phyloP scores from a whole-genome alignment of 2,888 invertebrate genomes.

The Mythimna albipuncta region DNA sequence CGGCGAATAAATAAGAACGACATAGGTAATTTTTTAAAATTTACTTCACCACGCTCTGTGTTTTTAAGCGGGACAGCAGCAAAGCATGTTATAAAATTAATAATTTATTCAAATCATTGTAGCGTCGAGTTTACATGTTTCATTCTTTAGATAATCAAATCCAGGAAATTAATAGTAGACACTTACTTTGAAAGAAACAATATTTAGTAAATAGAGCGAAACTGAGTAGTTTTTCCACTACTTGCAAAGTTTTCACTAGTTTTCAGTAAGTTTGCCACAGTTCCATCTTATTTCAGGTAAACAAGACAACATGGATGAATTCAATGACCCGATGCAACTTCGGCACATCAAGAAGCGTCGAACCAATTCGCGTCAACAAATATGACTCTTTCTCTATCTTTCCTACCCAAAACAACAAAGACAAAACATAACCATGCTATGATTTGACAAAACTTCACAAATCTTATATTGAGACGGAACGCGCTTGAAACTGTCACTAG shows the following conservation, averaged over 20 bases:
- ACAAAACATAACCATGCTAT: conserved; percentile 14
- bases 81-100: neutral
- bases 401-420: neutral
- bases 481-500: conserved; percentile 25
- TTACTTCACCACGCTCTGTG: conserved; percentile 1
- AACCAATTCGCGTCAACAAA: conserved; percentile 24
- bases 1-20: too few species aligned
- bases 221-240: neutral
- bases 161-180: too few species aligned
- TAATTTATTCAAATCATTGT: neutral
- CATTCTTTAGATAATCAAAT: neutral
- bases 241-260: conserved; percentile 20
- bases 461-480: conserved; percentile 1
- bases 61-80: neutral
- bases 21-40: neutral
- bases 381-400: conserved; percentile 11
- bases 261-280: conserved; percentile 69
- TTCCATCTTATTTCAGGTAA: conserved; percentile 69
- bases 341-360: conserved; percentile 60
- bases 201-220: neutral
- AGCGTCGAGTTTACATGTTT: neutral
- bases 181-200: conserved; percentile 5
- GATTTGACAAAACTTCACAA: neutral
- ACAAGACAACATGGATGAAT: conserved; percentile 65
- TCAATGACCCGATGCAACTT: conserved; percentile 60